Percentiles rank a stretch among this genome's conserved stretches.
Conservation (phyloP, 2,797 vertebrate genomes). For the Peromyscus eremicus region DNA sequence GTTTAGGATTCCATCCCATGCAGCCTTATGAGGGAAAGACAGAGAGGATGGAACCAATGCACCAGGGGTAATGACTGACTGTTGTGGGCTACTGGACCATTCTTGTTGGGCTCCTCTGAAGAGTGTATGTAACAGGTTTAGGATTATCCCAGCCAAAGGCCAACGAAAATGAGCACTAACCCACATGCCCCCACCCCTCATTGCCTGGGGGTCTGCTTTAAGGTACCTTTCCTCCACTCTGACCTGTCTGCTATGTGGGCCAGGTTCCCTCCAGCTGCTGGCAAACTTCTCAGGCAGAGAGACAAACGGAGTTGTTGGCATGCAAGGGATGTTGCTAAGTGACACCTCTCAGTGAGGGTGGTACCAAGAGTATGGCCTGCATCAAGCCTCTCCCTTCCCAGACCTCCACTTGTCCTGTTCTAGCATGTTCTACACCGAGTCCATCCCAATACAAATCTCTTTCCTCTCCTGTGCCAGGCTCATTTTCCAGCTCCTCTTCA, state of each 20-base stretch:
- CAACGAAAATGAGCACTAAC: background rate
- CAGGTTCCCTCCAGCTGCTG: background rate
- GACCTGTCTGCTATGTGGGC: background rate
- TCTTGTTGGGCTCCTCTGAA: background rate
- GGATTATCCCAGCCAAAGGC: background rate
- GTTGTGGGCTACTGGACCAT: background rate
- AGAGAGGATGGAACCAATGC: background rate
- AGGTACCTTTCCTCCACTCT: background rate
- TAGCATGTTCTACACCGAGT: background rate
- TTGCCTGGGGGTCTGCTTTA: background rate
- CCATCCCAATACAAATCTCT: slow-evolving; percentile 27
- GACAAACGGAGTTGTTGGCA: background rate
- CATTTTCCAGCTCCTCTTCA: slow-evolving; percentile 75
- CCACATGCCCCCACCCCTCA: background rate
- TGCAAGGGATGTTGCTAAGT: background rate
- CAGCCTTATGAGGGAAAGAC: background rate
- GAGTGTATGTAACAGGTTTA: too few relatives aligned
- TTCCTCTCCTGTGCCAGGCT: background rate
- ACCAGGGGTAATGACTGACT: background rate
- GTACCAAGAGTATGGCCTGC: too few relatives aligned
- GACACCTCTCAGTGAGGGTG: background rate
- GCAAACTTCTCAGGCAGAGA: background rate
- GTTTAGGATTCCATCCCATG: background rate
- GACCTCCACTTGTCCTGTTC: background rate
- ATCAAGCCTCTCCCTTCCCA: background rate